A percentile compares a stretch with the other conserved stretches of the same genome.
phyloP scores from a whole-genome alignment of 2,113 vertebrate genomes.

The Tympanuchus pallidicinctus region DNA sequence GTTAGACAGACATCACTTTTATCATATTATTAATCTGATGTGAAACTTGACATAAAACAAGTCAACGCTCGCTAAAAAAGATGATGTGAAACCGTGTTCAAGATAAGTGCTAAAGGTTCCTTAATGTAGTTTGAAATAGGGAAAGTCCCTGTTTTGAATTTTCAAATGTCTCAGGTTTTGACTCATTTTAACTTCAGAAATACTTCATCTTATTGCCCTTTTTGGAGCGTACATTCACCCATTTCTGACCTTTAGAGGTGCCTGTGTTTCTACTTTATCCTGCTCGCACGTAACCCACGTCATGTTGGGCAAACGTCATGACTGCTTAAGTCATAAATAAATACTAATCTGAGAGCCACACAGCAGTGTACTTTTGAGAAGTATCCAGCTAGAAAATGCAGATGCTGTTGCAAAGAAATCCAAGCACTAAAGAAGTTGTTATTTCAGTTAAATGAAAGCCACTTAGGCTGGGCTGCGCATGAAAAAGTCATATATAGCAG shows the following conservation, averaged over 20 bases:
- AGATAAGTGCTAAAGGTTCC: slow-evolving; percentile 38
- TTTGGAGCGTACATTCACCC: not conserved
- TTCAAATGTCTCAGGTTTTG: slow-evolving; percentile 16
- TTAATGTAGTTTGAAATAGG: not conserved
- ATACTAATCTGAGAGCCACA: not conserved
- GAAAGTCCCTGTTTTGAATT: slow-evolving; percentile 37
- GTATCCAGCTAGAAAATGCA: slow-evolving; percentile 1
- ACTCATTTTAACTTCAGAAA: slow-evolving; percentile 10
- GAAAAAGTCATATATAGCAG: slow-evolving; percentile 25
- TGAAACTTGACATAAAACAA: slow-evolving; percentile 51
- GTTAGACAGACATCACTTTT: slow-evolving; percentile 32
- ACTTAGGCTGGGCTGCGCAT: not conserved
- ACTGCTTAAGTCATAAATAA: not conserved
- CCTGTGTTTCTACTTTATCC: not conserved
- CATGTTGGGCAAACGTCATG: accelerated
- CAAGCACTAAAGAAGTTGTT: slow-evolving; percentile 11
- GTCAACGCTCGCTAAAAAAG: slow-evolving; percentile 43
- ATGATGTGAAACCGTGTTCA: not conserved
- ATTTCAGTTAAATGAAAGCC: slow-evolving; percentile 46
- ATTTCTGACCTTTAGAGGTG: not conserved
- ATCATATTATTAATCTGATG: slow-evolving; percentile 12
- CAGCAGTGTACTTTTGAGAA: not conserved
- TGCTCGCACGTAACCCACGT: not conserved
- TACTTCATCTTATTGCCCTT: not conserved
- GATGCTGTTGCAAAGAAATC: not conserved